These are phyloP conservation scores for Falcaria lacertinaria DNA, from an alignment of 2,888 invertebrate species.

Conservation along the genomic window DNA sequence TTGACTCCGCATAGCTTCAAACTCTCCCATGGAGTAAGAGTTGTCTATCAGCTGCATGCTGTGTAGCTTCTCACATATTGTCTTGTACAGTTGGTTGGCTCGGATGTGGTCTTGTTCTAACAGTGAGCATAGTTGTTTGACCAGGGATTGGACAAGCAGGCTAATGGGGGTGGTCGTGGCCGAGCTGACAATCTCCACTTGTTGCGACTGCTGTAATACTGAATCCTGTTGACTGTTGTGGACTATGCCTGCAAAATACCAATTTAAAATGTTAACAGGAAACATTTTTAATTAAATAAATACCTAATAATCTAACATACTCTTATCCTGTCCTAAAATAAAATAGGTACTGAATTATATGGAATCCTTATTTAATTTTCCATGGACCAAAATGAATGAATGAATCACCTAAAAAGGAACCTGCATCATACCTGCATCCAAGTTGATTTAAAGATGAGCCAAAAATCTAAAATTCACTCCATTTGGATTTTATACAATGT, in stretches of 20 bases:
- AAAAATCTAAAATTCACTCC: too few species aligned
- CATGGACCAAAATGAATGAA: too few species aligned
- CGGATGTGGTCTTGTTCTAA: constrained; percentile 80
- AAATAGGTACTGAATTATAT: too few species aligned
- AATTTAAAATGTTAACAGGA: constrained; percentile 1
- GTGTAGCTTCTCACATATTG: constrained; percentile 83
- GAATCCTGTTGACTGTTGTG: constrained; percentile 52
- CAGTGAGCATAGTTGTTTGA: constrained; percentile 83
- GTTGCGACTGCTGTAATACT: constrained; percentile 50
- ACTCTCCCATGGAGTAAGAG: constrained; percentile 84
- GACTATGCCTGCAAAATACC: constrained; percentile 49
- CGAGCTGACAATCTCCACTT: constrained; percentile 58
- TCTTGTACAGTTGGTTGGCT: constrained; percentile 81
- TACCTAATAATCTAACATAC: too few species aligned
- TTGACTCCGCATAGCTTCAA: constrained; percentile 83
- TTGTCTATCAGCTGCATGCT: constrained; percentile 85
- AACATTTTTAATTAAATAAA: too few species aligned
- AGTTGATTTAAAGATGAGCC: too few species aligned
- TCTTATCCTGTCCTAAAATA: too few species aligned
- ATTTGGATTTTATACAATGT: too few species aligned
- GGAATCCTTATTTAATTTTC: too few species aligned
- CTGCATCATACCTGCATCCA: too few species aligned
- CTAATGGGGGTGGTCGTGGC: constrained; percentile 81
- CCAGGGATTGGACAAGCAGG: constrained; percentile 84
- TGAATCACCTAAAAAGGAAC: too few species aligned